Percentiles rank a stretch among this genome's conserved stretches.
Conservation (phyloP, 1,140 invertebrate genomes). For the Chironomus striatipennis region DNA sequence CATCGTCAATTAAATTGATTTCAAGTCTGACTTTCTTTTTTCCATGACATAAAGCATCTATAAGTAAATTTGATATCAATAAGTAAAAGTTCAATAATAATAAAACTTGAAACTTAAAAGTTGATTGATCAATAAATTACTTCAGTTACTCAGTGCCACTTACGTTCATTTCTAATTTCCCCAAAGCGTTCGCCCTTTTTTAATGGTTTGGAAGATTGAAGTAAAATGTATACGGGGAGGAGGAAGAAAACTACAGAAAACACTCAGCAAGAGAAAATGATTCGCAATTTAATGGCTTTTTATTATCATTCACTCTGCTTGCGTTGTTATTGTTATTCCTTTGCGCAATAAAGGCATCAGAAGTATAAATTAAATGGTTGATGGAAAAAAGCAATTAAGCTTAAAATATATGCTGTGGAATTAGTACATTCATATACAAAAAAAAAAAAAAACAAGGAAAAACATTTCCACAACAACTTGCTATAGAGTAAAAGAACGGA, state of each 20-base stretch:
- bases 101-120: not conserved
- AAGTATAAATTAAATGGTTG: conserved; percentile 3
- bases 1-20: not conserved
- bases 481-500: not conserved
- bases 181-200: conserved; percentile 11
- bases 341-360: not conserved
- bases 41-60: not conserved
- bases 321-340: not conserved
- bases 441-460: too few species aligned
- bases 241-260: not conserved
- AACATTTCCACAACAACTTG: too few species aligned
- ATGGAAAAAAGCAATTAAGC: conserved; percentile 13
- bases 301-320: not conserved
- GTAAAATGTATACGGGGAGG: not conserved
- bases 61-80: not conserved
- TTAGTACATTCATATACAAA: not conserved
- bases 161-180: not conserved
- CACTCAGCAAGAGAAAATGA: conserved; percentile 1
- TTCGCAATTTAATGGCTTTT: conserved; percentile 11
- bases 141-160: not conserved
- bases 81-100: not conserved
- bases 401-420: conserved; percentile 9
- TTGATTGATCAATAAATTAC: conserved; percentile 9
- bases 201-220: conserved; percentile 8
- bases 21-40: not conserved